Percentiles rank a stretch among this genome's conserved stretches.
Evolutionary conservation across 1,140 invertebrate genomes (phyloP).

Genomic region (Nilaparvata lugens): DNA sequence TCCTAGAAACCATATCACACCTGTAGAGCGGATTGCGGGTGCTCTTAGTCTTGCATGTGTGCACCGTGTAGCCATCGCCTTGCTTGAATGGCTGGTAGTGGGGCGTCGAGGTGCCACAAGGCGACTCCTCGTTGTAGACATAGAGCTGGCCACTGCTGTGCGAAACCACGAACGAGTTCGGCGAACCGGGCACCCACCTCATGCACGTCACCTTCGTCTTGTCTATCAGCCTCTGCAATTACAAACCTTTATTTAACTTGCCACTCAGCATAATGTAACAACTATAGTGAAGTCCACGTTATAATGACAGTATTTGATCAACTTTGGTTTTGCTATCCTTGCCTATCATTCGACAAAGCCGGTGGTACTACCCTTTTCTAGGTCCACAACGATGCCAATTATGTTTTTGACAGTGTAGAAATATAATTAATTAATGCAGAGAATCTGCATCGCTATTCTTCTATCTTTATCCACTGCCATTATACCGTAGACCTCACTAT

Average conservation of each 20-base stretch:
- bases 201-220: constrained; percentile 98
- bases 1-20: constrained; percentile 76
- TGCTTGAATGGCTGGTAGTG: constrained; percentile 94
- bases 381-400: no score
- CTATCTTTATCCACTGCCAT: no score
- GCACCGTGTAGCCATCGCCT: constrained; percentile 87
- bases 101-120: constrained; percentile 70
- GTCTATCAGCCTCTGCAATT: constrained; percentile 86
- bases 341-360: no score
- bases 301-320: no score
- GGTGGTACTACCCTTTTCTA: no score
- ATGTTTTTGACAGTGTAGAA: no score
- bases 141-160: constrained; percentile 96
- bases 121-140: constrained; percentile 92
- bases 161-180: constrained; percentile 86
- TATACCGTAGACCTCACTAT: no score
- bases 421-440: no score
- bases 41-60: constrained; percentile 93
- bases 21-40: constrained; percentile 90
- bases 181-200: constrained; percentile 90
- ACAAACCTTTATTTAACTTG: constrained; percentile 21
- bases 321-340: no score
- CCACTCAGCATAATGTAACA: no score
- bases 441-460: no score
- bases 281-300: no score